A percentile compares a stretch with the other conserved stretches of the same genome.
Conservation (phyloP, 1,140 invertebrate species). For the Drosophila eugracilis region DNA sequence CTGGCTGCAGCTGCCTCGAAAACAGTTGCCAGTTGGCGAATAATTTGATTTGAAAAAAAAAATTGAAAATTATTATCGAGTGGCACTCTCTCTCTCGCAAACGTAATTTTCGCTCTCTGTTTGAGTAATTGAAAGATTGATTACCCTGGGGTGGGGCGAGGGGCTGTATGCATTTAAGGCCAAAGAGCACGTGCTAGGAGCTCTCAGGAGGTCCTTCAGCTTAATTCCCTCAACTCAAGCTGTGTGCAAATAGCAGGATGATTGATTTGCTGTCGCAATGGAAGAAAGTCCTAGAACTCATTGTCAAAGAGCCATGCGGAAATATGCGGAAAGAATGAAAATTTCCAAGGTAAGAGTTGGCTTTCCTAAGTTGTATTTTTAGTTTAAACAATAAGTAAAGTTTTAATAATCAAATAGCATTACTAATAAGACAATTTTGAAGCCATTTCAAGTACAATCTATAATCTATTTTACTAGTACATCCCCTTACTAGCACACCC, state of each 20-base stretch:
- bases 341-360: too few relatives aligned
- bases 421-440: too few relatives aligned
- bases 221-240: conserved; percentile 6
- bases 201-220: conserved; percentile 14
- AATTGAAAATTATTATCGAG: conserved; percentile 52
- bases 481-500: too few relatives aligned
- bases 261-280: conserved; percentile 22
- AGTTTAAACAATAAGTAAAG: too few relatives aligned
- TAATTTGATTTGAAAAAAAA: conserved; percentile 59
- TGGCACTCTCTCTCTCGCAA: background rate
- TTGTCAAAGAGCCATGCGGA: too few relatives aligned
- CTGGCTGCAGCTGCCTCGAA: conserved; percentile 44
- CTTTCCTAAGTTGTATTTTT: too few relatives aligned
- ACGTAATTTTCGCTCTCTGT: conserved; percentile 37
- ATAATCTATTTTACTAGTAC: too few relatives aligned
- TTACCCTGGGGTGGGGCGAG: conserved; percentile 29
- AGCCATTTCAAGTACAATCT: too few relatives aligned
- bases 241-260: conserved; percentile 18
- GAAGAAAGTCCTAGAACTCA: background rate
- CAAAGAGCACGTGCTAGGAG: conserved; percentile 36
- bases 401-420: too few relatives aligned
- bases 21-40: conserved; percentile 57
- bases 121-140: conserved; percentile 59
- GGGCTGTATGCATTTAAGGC: background rate
- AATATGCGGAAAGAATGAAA: background rate